Conservation (phyloP, 2,113 vertebrate species). For the Bambusicola thoracicus region DNA sequence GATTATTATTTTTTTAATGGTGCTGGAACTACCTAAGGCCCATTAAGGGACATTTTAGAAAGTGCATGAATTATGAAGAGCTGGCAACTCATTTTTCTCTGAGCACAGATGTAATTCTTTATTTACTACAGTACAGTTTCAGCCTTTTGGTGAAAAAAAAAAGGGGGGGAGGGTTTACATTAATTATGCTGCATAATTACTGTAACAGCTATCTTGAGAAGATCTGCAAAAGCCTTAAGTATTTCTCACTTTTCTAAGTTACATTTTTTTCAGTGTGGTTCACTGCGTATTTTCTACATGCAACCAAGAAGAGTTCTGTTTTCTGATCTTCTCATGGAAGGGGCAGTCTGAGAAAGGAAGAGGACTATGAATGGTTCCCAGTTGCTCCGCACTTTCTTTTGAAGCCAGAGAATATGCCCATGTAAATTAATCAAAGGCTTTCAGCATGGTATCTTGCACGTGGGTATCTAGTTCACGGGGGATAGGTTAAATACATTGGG, state of each 20-base stretch:
- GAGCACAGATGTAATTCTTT: neutral
- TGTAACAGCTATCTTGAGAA: neutral
- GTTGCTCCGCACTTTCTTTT: neutral
- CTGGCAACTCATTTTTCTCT: neutral
- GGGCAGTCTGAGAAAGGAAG: neutral
- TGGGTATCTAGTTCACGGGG: neutral
- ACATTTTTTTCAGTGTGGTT: neutral
- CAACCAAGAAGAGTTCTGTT: neutral
- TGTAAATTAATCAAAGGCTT: neutral
- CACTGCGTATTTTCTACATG: neutral
- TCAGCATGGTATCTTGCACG: neutral
- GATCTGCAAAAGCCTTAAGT: neutral
- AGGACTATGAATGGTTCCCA: neutral
- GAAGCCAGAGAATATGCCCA: neutral
- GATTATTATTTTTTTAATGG: too few species aligned
- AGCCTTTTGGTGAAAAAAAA: neutral
- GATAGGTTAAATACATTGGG: neutral
- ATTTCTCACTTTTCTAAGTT: neutral
- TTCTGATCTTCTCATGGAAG: neutral
- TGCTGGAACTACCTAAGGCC: neutral
- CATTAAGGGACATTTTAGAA: neutral
- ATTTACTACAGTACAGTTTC: neutral
- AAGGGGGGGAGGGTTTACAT: neutral
- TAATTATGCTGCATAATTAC: neutral
- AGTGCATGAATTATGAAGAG: neutral